Evolutionary conservation across 2,797 vertebrate species (phyloP), one percentile per base, ranked within the genome.

Genomic region (Halcyon leucocephala): DNA sequence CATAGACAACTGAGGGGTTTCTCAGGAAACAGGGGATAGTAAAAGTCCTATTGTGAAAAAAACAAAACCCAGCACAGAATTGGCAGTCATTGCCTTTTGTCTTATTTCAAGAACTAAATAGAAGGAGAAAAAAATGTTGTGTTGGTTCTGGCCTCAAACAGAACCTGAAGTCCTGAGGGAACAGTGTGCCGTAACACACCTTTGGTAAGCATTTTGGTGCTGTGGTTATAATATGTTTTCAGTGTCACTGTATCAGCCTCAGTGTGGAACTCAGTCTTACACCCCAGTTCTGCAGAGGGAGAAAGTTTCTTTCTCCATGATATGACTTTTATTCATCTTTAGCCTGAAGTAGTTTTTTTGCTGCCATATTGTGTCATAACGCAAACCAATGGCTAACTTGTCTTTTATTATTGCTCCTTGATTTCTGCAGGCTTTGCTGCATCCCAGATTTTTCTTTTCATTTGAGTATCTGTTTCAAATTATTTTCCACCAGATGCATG

Each of bases 401-500:
- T 52, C 33, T 86, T 91, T 73, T 91, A 29, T 70, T 96, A 41
- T 42, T 84, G 39, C 55, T 82, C 9, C 57, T 94, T 82, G 29
- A 49, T 89, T 95, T 85, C 83, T 96, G 10, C 14, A 79, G 71
- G 79, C 64, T n/a, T 93, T 89, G 46, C 81, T 87, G 41, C 71
- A 74, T 94, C 82, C 29, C 64, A 90, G 73, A 31, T 55, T 92
- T 86, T 91, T 84, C 54, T 81, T 57, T 82, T 78, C 21, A 21
- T 89, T 89, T 79, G 44, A 55, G 51, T 86, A 31, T 82, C 66
- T 95, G 86, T 92, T 94, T 92, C 58, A 80, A 93, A 93, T 95
- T 94, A 67, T 86, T 94, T 95, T 89, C 71, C 20, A 86, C 74
- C 90, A 93, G 85, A 86, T 93, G 89, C n/a, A 74, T 66, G 52